Percentiles rank a stretch among this genome's conserved stretches.
These are phyloP conservation scores for Bothrops jararaca DNA, from an alignment of 2,113 vertebrate genomes.

Conservation along the genomic window DNA sequence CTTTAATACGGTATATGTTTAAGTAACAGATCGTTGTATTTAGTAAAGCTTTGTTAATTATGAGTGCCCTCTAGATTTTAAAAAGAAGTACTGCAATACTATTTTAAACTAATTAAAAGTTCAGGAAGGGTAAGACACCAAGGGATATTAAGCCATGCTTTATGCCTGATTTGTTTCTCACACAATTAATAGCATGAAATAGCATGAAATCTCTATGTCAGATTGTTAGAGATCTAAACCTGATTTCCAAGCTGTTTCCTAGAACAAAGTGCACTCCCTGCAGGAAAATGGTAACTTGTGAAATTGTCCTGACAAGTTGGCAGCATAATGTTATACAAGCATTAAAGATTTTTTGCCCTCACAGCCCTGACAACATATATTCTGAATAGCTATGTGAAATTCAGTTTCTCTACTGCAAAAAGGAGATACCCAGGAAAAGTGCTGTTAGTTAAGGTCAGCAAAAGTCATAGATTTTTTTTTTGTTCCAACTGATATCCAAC, in stretches of 20 bases:
- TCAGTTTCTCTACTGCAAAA: not conserved
- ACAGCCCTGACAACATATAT: not conserved
- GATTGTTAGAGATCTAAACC: not conserved
- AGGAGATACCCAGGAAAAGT: not conserved
- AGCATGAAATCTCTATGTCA: not conserved
- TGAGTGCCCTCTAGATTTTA: slow-evolving; percentile 42
- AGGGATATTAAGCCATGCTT: not conserved
- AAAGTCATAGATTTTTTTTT: not conserved
- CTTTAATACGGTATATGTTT: not conserved
- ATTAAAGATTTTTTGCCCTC: not conserved
- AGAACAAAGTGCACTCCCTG: not conserved
- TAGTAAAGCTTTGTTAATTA: not conserved
- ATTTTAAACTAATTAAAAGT: not conserved
- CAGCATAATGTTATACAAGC: not conserved
- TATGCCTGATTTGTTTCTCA: not conserved
- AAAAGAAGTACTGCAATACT: slow-evolving; percentile 2
- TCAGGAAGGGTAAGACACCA: not conserved
- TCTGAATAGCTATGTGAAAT: not conserved
- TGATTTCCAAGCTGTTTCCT: not conserved
- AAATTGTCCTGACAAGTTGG: not conserved
- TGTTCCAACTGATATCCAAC: not conserved
- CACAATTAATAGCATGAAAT: not conserved
- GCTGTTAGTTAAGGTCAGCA: not conserved
- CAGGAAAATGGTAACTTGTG: not conserved
- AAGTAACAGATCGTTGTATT: not conserved